Conservation (phyloP, 2,888 invertebrate species). For the Malthinus seriepunctatus region DNA sequence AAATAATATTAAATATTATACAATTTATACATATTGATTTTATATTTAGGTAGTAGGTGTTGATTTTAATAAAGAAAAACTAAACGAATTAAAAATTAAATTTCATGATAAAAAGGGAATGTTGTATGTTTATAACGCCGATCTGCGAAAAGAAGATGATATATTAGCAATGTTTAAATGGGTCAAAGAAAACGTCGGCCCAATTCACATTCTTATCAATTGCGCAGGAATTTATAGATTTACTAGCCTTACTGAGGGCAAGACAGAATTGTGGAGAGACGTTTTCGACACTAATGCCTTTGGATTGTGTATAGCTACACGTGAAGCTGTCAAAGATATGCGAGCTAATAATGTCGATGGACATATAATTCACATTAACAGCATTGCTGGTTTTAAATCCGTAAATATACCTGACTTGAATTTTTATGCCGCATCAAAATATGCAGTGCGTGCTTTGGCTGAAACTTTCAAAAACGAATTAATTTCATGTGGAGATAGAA, state of each 20-base stretch:
- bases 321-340: conserved; percentile 30
- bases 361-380: conserved; percentile 30
- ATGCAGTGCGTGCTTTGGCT: conserved; percentile 23
- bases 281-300: conserved; percentile 26
- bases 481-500: conserved; percentile 15
- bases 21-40: no score
- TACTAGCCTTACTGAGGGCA: conserved; percentile 24
- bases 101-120: conserved; percentile 22
- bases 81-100: conserved; percentile 13
- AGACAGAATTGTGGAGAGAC: conserved; percentile 9
- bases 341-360: conserved; percentile 21
- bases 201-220: conserved; percentile 34
- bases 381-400: conserved; percentile 24
- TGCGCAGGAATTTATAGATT: conserved; percentile 32
- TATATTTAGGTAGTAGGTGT: conserved; percentile 22
- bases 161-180: conserved; percentile 31
- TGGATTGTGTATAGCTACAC: conserved; percentile 22
- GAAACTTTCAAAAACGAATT: conserved; percentile 26
- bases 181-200: conserved; percentile 32
- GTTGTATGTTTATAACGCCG: conserved; percentile 30
- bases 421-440: conserved; percentile 22
- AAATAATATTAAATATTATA: no score
- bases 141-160: conserved; percentile 32
- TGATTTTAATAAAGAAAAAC: conserved; percentile 18
- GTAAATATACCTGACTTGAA: conserved; percentile 11